Evolutionary conservation across 2,797 vertebrate species (phyloP).

Genomic region (Tarsius wallacei): DNA sequence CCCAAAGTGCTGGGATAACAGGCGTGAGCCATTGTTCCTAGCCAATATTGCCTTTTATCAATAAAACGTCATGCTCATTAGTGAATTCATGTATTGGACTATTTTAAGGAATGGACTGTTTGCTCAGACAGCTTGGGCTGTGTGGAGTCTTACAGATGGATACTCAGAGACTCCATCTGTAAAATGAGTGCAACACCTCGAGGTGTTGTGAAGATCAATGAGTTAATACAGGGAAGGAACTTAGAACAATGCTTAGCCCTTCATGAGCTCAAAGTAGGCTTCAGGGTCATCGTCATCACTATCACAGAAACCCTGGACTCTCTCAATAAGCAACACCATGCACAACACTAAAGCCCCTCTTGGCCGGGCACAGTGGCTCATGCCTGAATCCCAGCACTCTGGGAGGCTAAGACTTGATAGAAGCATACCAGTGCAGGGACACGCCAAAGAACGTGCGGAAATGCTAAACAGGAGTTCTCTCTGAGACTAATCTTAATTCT

Average conservation of each 20-base stretch:
- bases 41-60: no score
- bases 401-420: background rate
- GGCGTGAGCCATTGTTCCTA: background rate
- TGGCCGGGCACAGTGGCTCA: no score
- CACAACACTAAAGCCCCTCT: accelerated
- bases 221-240: background rate
- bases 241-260: background rate
- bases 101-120: accelerated
- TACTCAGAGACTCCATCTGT: background rate
- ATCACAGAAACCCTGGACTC: background rate
- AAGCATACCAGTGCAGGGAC: accelerated
- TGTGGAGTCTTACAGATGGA: no score
- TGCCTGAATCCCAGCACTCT: no score
- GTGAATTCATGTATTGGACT: accelerated
- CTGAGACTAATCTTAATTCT: background rate
- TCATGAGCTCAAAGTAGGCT: background rate
- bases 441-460: accelerated
- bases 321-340: accelerated
- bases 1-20: background rate
- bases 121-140: background rate
- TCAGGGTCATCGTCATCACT: accelerated
- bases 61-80: accelerated
- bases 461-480: no score
- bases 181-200: accelerated
- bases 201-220: accelerated